phyloP scores from a whole-genome alignment of 1,140 invertebrate genomes.

The Papilio glaucus region DNA sequence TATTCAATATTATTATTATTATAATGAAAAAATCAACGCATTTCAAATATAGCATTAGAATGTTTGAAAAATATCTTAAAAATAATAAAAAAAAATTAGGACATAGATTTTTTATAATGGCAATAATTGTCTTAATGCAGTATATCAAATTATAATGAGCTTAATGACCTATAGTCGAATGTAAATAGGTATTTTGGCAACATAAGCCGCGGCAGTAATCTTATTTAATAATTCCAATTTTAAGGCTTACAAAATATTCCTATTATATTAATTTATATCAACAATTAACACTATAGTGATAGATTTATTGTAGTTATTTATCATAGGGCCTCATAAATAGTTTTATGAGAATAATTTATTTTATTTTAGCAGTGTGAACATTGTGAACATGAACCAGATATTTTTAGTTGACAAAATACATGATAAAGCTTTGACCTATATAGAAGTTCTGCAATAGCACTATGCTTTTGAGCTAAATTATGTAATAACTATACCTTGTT shows the following conservation, averaged over 20 bases:
- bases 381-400: no score
- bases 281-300: slow-evolving; percentile 8
- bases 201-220: neutral
- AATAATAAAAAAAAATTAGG: slow-evolving; percentile 11
- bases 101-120: slow-evolving; percentile 2
- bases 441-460: no score
- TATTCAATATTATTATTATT: neutral
- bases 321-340: slow-evolving; percentile 44
- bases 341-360: slow-evolving; percentile 40
- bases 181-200: neutral
- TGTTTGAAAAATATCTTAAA: neutral
- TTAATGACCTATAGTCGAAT: slow-evolving; percentile 8
- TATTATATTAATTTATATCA: slow-evolving; percentile 22
- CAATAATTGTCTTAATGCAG: slow-evolving; percentile 12
- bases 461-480: no score
- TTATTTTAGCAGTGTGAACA: slow-evolving; percentile 36
- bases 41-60: slow-evolving; percentile 1
- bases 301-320: slow-evolving; percentile 33
- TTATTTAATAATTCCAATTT: neutral
- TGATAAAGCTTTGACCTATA: no score
- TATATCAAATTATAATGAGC: slow-evolving; percentile 21
- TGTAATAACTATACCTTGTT: no score
- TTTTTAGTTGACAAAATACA: no score
- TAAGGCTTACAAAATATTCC: slow-evolving; percentile 13
- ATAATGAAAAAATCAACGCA: neutral